Base-by-base conservation (phyloP, 2,888 invertebrate species). In the Malthinus flaveolus region DNA sequence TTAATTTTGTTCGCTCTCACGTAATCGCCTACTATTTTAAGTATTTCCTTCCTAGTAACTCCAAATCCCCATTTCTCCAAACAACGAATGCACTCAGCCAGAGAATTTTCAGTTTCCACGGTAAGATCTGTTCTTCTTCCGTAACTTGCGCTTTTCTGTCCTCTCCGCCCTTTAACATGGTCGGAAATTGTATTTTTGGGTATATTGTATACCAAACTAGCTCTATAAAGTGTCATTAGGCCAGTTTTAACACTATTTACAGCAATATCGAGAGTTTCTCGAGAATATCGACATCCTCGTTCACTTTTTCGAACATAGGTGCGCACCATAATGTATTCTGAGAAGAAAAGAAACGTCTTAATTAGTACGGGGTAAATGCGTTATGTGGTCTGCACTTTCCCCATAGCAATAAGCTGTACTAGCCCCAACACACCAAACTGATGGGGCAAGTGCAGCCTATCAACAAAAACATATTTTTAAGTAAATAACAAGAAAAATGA, bases 61-160 rank as follows among this genome's bases (percentile, higher is more conserved):
- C 74, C 75, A 61, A 72, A 74, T 7, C 73, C 75, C 59, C 68
- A 64, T 62, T 70, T 71, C 52, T 73, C 72, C 66, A 73, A 69
- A 9, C 50, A 46, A 46, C 65, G 66, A 33, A 73, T 60, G 45
- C 66, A 63, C 57, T 66, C 59, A 10, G 66, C 69, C 11, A 71
- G 42, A 23, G 23, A 23, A 23, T 23, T 23, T 23, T 23, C 23
- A 23, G 23, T 23, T 23, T 23, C 23, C 23, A 23, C 23, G 5
- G 23, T 51, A 42, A 59, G 32, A 11, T 45, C 33, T 46, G 59
- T 55, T 47, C 50, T 54, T 12, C 55, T 55, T 50, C 59, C 42
- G 42, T 51, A 51, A 39, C 48, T 56, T 39, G 59, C 45, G 55
- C 55, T 51, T 55, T 34, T 31, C 48, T 50, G 8, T 47, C 59